Evolutionary conservation across 2,113 vertebrate species (phyloP).

Genomic region (Zapus hudsonius): DNA sequence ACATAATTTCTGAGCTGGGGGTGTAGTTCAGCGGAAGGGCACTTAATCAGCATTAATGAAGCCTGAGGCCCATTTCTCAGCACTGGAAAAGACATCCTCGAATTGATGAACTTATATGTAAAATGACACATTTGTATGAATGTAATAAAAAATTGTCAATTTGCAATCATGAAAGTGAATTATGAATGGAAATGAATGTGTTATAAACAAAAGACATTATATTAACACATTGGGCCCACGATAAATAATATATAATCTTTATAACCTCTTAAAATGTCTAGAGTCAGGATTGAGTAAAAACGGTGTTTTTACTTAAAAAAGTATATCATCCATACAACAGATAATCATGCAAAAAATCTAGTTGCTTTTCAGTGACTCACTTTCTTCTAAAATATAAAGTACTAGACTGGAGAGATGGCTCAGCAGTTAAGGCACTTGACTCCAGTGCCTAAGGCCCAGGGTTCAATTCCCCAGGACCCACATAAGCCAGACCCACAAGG

Average conservation of each 20-base stretch:
- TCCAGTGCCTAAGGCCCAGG: too few relatives aligned
- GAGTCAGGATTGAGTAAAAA: not conserved
- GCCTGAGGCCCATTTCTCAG: too few relatives aligned
- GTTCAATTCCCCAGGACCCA: too few relatives aligned
- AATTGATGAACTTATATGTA: not conserved
- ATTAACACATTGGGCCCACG: not conserved
- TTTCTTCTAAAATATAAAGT: not conserved
- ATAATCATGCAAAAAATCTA: not conserved
- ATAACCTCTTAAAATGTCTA: slow-evolving; percentile 1
- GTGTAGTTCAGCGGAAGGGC: not conserved
- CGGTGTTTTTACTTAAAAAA: slow-evolving; percentile 32
- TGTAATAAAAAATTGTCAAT: not conserved
- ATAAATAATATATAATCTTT: slow-evolving; percentile 44
- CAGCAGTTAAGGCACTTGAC: too few relatives aligned
- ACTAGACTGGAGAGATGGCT: too few relatives aligned
- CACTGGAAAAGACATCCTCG: not conserved
- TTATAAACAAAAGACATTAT: slow-evolving; percentile 1
- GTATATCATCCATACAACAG: not conserved
- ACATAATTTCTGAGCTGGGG: not conserved
- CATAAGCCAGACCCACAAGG: too few relatives aligned
- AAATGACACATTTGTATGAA: not conserved
- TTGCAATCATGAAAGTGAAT: not conserved
- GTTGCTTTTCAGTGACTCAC: not conserved
- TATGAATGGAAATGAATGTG: not conserved
- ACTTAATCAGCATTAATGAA: not conserved